phyloP scores from a whole-genome alignment of 2,888 invertebrate genomes.

The Venustoraphidia nigricollis region DNA sequence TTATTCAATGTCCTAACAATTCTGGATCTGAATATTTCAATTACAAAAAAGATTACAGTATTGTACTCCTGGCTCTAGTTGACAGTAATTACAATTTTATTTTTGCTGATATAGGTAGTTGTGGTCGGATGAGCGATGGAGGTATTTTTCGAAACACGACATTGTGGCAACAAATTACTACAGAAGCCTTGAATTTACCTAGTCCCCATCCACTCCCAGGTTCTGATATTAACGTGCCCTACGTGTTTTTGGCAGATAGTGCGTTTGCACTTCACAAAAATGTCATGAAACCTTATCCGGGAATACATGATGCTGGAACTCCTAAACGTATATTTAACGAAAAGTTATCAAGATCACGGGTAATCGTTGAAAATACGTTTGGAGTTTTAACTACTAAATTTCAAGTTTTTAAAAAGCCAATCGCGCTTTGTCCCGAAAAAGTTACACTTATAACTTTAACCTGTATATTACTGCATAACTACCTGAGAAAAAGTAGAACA shows the following conservation, averaged over 20 bases:
- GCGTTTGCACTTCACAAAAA: constrained; percentile 8
- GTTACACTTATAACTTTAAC: too few species aligned
- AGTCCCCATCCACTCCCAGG: constrained; percentile 8
- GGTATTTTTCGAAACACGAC: constrained; percentile 10
- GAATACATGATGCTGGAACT: constrained; percentile 7
- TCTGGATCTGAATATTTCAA: constrained; percentile 16
- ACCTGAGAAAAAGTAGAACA: constrained; percentile 7
- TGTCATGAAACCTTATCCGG: constrained; percentile 14
- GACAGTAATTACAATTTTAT: constrained; percentile 16
- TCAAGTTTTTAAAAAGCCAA: neutral
- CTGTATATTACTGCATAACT: constrained; percentile 9
- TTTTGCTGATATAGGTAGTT: constrained; percentile 18
- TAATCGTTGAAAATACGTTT: constrained; percentile 14
- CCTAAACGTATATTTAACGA: constrained; percentile 13
- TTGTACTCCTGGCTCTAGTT: constrained; percentile 16
- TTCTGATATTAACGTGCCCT: constrained; percentile 8
- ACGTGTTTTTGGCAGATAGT: constrained; percentile 11
- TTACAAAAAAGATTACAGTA: constrained; percentile 16
- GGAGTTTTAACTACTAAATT: constrained; percentile 7
- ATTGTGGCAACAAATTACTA: constrained; percentile 8
- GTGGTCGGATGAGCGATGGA: constrained; percentile 17
- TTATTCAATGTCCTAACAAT: too few species aligned
- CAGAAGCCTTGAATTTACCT: constrained; percentile 6
- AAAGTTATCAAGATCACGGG: constrained; percentile 10
- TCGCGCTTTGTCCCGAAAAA: too few species aligned